phyloP scores from a whole-genome alignment of 2,888 invertebrate species.

The Abscondita cerata region DNA sequence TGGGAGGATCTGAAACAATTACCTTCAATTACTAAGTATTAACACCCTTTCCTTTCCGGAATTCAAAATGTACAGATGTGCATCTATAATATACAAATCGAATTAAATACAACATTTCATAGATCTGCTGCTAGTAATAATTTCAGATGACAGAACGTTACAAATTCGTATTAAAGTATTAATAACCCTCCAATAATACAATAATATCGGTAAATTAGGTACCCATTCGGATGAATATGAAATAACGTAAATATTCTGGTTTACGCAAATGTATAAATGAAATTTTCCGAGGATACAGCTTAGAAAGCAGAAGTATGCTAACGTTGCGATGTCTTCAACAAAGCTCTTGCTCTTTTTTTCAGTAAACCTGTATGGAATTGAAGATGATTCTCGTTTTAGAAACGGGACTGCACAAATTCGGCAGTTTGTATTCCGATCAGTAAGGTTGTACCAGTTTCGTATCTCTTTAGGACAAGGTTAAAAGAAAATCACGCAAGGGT shows the following conservation, averaged over 20 bases:
- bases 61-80: too few species aligned
- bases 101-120: background rate
- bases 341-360: constrained; percentile 36
- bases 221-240: background rate
- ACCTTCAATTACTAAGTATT: constrained; percentile 26
- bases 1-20: constrained; percentile 76
- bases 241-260: constrained; percentile 1
- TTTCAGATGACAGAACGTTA: too few species aligned
- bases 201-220: background rate
- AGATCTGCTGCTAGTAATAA: background rate
- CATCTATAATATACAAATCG: too few species aligned
- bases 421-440: constrained; percentile 56
- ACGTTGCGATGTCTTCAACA: constrained; percentile 47
- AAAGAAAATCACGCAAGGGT: constrained; percentile 32
- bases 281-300: constrained; percentile 27
- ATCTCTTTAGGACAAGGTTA: constrained; percentile 49
- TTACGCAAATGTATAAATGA: constrained; percentile 17
- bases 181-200: too few species aligned
- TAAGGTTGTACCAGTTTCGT: constrained; percentile 52
- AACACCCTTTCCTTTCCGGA: constrained; percentile 16
- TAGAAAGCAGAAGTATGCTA: constrained; percentile 39
- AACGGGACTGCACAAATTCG: constrained; percentile 51
- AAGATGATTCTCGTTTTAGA: constrained; percentile 45
- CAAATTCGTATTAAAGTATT: too few species aligned
- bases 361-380: constrained; percentile 45